phyloP scores from a whole-genome alignment of 2,113 vertebrate species.

The Sus scrofa region DNA sequence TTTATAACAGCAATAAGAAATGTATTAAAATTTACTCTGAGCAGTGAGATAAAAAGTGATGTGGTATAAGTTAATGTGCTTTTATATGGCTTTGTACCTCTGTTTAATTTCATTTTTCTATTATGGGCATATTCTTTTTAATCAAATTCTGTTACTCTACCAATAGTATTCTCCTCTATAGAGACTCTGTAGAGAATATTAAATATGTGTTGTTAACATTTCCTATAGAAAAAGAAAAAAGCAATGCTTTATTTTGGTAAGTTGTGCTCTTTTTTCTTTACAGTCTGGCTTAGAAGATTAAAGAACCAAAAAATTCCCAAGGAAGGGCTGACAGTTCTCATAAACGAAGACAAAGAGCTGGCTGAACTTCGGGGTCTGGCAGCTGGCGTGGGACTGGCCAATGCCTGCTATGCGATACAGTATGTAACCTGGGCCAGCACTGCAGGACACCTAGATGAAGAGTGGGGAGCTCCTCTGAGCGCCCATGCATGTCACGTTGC shows the following conservation, averaged over 20 bases:
- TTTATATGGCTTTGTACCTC: neutral
- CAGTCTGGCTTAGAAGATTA: slow-evolving; percentile 79
- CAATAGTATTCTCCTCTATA: neutral
- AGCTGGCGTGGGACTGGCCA: slow-evolving; percentile 86
- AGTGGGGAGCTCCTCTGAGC: neutral
- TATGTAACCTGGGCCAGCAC: slow-evolving; percentile 54
- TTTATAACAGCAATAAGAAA: slow-evolving; percentile 2
- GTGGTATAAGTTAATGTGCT: neutral
- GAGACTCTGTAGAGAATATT: too few relatives aligned
- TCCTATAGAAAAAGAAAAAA: slow-evolving; percentile 29
- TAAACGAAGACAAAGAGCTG: slow-evolving; percentile 85
- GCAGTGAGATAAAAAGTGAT: neutral
- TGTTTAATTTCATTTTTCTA: slow-evolving; percentile 44
- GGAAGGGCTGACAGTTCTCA: slow-evolving; percentile 60
- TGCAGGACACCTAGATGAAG: neutral
- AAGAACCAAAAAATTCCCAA: slow-evolving; percentile 69
- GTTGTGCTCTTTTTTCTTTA: slow-evolving; percentile 63
- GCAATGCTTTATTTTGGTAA: neutral
- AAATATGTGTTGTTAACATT: slow-evolving; percentile 5
- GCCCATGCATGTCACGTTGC: fast-evolving
- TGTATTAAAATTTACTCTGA: neutral
- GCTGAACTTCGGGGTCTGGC: slow-evolving; percentile 80
- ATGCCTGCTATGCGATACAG: slow-evolving; percentile 87
- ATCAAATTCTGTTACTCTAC: slow-evolving; percentile 21
- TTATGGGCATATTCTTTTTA: neutral